Evolutionary conservation across 2,797 vertebrate species (phyloP).

Genomic region (Syngnathus acus): DNA sequence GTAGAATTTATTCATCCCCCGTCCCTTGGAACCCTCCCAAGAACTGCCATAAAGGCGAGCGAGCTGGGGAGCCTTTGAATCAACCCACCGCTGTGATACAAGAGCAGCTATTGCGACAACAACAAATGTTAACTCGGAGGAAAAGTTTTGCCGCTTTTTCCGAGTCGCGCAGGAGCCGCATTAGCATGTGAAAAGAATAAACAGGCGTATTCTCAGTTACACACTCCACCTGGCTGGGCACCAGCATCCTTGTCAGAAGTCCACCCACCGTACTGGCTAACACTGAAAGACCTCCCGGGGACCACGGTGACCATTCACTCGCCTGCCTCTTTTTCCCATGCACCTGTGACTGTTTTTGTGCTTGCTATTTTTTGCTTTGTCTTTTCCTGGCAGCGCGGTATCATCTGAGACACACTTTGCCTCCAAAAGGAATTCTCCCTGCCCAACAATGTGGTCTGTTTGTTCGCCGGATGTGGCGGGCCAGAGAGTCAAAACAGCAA

Average conservation of each 20-base stretch:
- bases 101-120: slow-evolving; percentile 43
- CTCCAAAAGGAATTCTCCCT: slow-evolving; percentile 77
- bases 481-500: slow-evolving; percentile 50
- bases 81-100: slow-evolving; percentile 46
- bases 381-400: slow-evolving; percentile 76
- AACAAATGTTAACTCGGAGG: slow-evolving; percentile 54
- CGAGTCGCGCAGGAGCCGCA: slow-evolving; percentile 72
- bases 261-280: slow-evolving; percentile 76
- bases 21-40: slow-evolving; percentile 42
- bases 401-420: slow-evolving; percentile 80
- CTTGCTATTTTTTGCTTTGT: slow-evolving; percentile 75
- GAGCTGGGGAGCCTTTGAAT: slow-evolving; percentile 39
- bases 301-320: slow-evolving; percentile 77
- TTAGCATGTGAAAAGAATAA: slow-evolving; percentile 80
- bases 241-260: slow-evolving; percentile 79
- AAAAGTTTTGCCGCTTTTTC: slow-evolving; percentile 64
- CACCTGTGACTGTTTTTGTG: slow-evolving; percentile 82
- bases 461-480: slow-evolving; percentile 71
- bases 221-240: slow-evolving; percentile 76
- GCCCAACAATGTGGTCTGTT: slow-evolving; percentile 79
- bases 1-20: slow-evolving; percentile 23
- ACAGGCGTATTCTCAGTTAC: slow-evolving; percentile 77
- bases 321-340: slow-evolving; percentile 74
- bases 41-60: slow-evolving; percentile 30
- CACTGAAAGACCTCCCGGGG: slow-evolving; percentile 79